A percentile compares a stretch with the other conserved stretches of the same genome.
These are phyloP conservation scores for Brevipalpus yothersi DNA, from an alignment of 1,140 invertebrate species.

Conservation along the genomic window DNA sequence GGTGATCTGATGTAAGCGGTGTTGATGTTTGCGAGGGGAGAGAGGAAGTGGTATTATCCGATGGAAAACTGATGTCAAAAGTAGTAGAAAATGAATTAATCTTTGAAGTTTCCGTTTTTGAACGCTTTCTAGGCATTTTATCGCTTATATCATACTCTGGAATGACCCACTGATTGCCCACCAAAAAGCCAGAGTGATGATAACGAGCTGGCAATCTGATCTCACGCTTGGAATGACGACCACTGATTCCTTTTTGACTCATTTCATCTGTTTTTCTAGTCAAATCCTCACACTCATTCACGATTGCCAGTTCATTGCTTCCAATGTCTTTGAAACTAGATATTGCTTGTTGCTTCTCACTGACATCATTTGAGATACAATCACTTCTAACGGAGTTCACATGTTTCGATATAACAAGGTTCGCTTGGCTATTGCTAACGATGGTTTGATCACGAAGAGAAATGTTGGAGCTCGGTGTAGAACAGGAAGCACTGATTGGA, in stretches of 20 bases:
- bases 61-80: no score
- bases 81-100: no score
- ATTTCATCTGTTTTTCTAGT: not conserved
- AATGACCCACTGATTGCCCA: slow-evolving; percentile 5
- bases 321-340: no score
- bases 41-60: not conserved
- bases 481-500: no score
- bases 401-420: no score
- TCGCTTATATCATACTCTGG: not conserved
- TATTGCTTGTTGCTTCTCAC: no score
- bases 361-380: no score
- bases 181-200: slow-evolving; percentile 1
- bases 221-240: slow-evolving; percentile 1
- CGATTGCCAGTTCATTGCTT: not conserved
- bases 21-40: no score
- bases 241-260: not conserved
- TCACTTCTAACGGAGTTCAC: no score
- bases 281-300: not conserved
- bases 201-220: slow-evolving; percentile 4
- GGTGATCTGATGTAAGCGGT: not conserved
- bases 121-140: not conserved
- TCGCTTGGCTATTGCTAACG: no score
- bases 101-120: not conserved
- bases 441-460: no score
- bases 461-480: no score